A percentile compares a stretch with the other conserved stretches of the same genome.
These are phyloP conservation scores for human (Homo sapiens) DNA, from an alignment of 2,113 vertebrate species.

Conservation along the genomic window GRCh38 chr12:6857501-6858000, in stretches of 20 bases:
- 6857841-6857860: not conserved
- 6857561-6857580: not conserved
- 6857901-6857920: not conserved
- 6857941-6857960: not conserved
- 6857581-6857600: not conserved
- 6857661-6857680: slow-evolving; percentile 96
- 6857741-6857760: not conserved
- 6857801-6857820: not conserved
- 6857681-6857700: slow-evolving; percentile 96
- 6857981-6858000: not conserved
- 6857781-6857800: not conserved
- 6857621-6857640: slow-evolving; percentile 94
- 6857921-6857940: not conserved
- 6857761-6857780: not conserved
- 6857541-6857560: not conserved
- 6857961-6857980: not conserved
- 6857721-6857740: slow-evolving; percentile 85
- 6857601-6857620: slow-evolving; percentile 24
- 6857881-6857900: not conserved
- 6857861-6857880: not conserved
- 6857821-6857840: not conserved
- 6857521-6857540: not conserved
- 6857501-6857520: not conserved
- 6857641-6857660: slow-evolving; percentile 99
- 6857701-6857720: slow-evolving; percentile 99